These are phyloP conservation scores for Amaurobius ferox DNA, from an alignment of 2,888 invertebrate genomes.

Conservation along the genomic window DNA sequence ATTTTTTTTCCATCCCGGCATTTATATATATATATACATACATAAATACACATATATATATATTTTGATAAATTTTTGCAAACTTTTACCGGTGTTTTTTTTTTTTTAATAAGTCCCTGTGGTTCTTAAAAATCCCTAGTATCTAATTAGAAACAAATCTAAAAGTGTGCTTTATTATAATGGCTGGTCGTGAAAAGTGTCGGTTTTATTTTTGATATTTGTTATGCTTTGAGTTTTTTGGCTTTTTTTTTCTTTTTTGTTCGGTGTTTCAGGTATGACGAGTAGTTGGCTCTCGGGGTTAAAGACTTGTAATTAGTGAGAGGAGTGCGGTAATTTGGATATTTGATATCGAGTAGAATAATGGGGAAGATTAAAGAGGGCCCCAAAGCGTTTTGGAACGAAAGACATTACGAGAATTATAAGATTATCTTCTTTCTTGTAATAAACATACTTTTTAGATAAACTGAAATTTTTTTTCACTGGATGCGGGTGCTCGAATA, in stretches of 20 bases:
- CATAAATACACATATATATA: constrained; percentile 5
- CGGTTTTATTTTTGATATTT: constrained; percentile 27
- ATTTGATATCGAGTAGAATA: constrained; percentile 30
- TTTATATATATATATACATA: not conserved
- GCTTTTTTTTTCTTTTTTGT: constrained; percentile 14
- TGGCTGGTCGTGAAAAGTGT: constrained; percentile 43
- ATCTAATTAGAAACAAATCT: constrained; percentile 65
- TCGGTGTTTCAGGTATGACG: constrained; percentile 7
- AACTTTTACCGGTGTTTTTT: constrained; percentile 7
- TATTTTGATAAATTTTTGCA: constrained; percentile 32
- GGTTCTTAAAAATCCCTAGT: constrained; percentile 58
- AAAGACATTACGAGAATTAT: not conserved
- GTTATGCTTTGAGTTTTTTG: constrained; percentile 6
- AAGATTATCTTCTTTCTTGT: not conserved
- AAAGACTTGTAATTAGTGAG: constrained; percentile 53
- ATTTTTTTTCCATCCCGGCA: constrained; percentile 16
- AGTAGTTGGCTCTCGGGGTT: constrained; percentile 23
- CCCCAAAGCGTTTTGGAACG: not conserved
- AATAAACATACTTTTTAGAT: not conserved
- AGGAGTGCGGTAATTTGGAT: constrained; percentile 56
- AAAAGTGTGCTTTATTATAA: constrained; percentile 49
- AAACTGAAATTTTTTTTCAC: not conserved
- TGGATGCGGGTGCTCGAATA: too few relatives aligned
- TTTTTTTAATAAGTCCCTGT: constrained; percentile 52
- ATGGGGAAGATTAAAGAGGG: not conserved